Conservation (phyloP, 92 coral and sea anemone species). For the Plumapathes pennacea region DNA sequence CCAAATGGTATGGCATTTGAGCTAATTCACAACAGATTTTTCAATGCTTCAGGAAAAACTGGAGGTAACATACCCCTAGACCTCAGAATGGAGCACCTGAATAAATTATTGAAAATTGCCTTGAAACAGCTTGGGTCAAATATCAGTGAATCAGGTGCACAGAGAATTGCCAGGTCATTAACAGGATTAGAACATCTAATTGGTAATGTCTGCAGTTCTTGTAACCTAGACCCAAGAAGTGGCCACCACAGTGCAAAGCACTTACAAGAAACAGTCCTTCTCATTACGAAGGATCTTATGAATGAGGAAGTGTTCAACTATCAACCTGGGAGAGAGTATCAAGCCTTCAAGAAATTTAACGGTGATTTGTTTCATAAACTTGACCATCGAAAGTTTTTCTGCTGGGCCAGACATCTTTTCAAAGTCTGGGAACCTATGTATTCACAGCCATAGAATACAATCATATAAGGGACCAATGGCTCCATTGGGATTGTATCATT, state of each 20-base stretch:
- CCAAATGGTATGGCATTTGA: conserved; percentile 32
- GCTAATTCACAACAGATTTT: conserved; percentile 29
- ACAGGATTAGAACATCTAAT: conserved; percentile 21
- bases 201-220: conserved; percentile 11
- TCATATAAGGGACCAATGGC: too few species aligned
- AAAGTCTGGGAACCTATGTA: conserved; percentile 18
- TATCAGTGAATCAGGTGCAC: conserved; percentile 20
- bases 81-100: conserved; percentile 31
- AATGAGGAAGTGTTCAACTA: conserved; percentile 11
- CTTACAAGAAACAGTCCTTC: conserved; percentile 25
- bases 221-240: neutral
- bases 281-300: conserved; percentile 17
- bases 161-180: conserved; percentile 31
- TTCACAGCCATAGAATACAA: too few species aligned
- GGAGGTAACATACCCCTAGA: conserved; percentile 41
- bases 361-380: conserved; percentile 16
- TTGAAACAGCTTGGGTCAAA: conserved; percentile 39
- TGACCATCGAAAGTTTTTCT: conserved; percentile 9
- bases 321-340: conserved; percentile 18
- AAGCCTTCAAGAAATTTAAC: conserved; percentile 13
- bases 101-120: conserved; percentile 17
- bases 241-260: conserved; percentile 31
- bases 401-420: conserved; percentile 16
- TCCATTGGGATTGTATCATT: too few species aligned
- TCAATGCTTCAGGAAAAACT: conserved; percentile 19